These are phyloP conservation scores for Zaprionus camerounensis DNA, from an alignment of 1,140 invertebrate genomes.

Conservation along the genomic window DNA sequence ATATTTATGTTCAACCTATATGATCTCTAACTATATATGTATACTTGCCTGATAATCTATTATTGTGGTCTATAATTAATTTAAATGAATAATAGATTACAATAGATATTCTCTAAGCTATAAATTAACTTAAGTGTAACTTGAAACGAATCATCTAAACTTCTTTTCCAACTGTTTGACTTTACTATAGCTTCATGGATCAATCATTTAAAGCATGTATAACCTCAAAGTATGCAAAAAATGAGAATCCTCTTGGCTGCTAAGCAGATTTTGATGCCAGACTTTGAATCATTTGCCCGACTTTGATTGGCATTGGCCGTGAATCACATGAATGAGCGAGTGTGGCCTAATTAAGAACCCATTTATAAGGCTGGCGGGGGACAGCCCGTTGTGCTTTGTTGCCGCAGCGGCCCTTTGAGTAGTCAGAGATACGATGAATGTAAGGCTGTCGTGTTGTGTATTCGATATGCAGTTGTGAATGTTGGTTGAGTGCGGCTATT, in stretches of 20 bases:
- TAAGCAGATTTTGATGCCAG: conserved; percentile 2
- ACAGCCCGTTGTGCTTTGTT: background rate
- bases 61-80: too few relatives aligned
- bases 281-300: conserved; percentile 17
- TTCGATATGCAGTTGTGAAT: conserved; percentile 14
- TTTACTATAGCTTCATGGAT: too few relatives aligned
- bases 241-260: background rate
- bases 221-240: background rate
- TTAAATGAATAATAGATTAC: too few relatives aligned
- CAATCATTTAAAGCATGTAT: too few relatives aligned
- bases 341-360: conserved; percentile 41
- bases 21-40: too few relatives aligned
- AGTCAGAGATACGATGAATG: background rate
- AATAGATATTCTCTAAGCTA: too few relatives aligned
- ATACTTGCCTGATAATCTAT: too few relatives aligned
- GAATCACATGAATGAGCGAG: conserved; percentile 20
- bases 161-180: too few relatives aligned
- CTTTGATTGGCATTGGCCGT: conserved; percentile 24
- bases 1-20: too few relatives aligned
- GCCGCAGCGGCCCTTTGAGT: conserved; percentile 3
- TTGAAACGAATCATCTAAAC: too few relatives aligned
- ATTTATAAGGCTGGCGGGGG: conserved; percentile 15
- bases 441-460: background rate
- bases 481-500: conserved; percentile 20
- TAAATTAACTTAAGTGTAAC: too few relatives aligned